Percentiles rank a stretch among this genome's conserved stretches.
phyloP scores from a whole-genome alignment of 2,888 invertebrate species.

The Drosophila mercatorum region DNA sequence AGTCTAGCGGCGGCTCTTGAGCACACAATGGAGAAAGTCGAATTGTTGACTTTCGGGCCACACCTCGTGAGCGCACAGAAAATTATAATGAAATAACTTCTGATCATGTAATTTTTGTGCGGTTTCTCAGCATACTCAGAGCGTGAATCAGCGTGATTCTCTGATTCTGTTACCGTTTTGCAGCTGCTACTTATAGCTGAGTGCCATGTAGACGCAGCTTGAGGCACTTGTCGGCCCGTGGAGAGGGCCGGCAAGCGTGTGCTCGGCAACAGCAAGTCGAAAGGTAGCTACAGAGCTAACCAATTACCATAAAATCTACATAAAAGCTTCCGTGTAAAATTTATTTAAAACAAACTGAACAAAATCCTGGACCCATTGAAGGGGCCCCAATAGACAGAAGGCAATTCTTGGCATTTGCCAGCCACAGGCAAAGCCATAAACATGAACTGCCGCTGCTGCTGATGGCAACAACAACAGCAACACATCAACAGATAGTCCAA shows the following conservation, averaged over 20 bases:
- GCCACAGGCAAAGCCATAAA: conserved; percentile 65
- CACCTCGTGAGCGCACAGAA: conserved; percentile 31
- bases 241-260: not conserved
- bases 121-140: conserved; percentile 45
- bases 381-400: conserved; percentile 20
- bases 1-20: conserved; percentile 1
- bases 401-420: conserved; percentile 47
- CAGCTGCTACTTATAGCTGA: conserved; percentile 32
- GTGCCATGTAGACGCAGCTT: conserved; percentile 28
- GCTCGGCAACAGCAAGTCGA: not conserved
- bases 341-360: conserved; percentile 70
- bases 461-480: conserved; percentile 17
- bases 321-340: conserved; percentile 74
- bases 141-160: conserved; percentile 62
- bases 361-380: conserved; percentile 48
- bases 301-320: conserved; percentile 78
- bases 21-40: conserved; percentile 49
- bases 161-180: conserved; percentile 41
- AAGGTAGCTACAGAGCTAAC: conserved; percentile 24
- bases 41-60: conserved; percentile 42
- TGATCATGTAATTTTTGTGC: conserved; percentile 56
- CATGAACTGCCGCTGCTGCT: conserved; percentile 62
- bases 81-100: conserved; percentile 36
- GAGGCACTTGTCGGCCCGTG: conserved; percentile 28
- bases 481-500: conserved; percentile 36